A percentile compares a stretch with the other conserved stretches of the same genome.
Evolutionary conservation across 2,113 vertebrate genomes (phyloP).

Genomic region (Lamprotornis superbus): DNA sequence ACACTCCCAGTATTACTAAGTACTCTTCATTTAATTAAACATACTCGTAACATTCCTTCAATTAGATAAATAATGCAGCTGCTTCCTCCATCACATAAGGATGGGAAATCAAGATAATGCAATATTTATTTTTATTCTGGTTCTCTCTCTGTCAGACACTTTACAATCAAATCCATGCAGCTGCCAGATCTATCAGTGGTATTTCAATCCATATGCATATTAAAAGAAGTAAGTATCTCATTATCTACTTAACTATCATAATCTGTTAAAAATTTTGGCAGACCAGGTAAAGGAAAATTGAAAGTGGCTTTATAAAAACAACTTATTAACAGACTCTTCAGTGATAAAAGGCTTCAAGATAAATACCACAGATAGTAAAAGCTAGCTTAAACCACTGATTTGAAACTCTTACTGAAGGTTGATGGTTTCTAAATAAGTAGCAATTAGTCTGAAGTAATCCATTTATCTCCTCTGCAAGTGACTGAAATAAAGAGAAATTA

Average conservation of each 20-base stretch:
- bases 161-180: neutral
- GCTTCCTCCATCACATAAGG: neutral
- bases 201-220: neutral
- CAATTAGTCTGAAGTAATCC: slow-evolving; percentile 37
- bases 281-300: neutral
- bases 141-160: slow-evolving; percentile 3
- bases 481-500: slow-evolving; percentile 41
- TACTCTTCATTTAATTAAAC: slow-evolving; percentile 39
- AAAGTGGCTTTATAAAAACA: slow-evolving; percentile 4
- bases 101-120: slow-evolving; percentile 20
- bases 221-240: slow-evolving; percentile 9
- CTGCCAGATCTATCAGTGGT: neutral
- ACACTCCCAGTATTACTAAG: neutral
- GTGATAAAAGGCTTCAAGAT: slow-evolving; percentile 45
- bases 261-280: slow-evolving; percentile 15
- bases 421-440: slow-evolving; percentile 27
- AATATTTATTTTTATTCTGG: slow-evolving; percentile 51
- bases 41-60: neutral
- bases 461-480: slow-evolving; percentile 39
- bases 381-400: neutral
- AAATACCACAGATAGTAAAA: slow-evolving; percentile 52
- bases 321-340: slow-evolving; percentile 20
- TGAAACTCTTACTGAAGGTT: neutral
- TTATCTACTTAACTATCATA: neutral
- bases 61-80: slow-evolving; percentile 58